Evolutionary conservation across 2,888 invertebrate genomes (phyloP).

Genomic region (Tineola bisselliella): DNA sequence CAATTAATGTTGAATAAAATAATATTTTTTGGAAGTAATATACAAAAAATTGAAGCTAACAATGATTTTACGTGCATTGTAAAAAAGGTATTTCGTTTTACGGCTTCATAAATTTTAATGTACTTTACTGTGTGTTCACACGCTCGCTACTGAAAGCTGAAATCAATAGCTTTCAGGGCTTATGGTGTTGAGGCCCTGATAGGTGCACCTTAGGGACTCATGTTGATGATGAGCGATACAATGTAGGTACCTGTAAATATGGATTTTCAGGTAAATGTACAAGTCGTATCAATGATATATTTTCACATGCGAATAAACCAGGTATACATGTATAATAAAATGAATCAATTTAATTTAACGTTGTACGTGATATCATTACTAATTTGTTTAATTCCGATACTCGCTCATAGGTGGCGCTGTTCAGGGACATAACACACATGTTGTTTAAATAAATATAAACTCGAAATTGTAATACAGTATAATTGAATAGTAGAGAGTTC

Average conservation of each 20-base stretch:
- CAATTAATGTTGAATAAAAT: not conserved
- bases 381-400: too few species aligned
- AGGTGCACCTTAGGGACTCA: not conserved
- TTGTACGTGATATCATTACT: too few species aligned
- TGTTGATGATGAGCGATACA: not conserved
- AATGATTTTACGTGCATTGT: conserved; percentile 1
- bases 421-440: too few species aligned
- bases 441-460: too few species aligned
- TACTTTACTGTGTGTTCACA: not conserved
- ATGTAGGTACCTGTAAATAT: not conserved
- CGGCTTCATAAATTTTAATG: conserved; percentile 7
- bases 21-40: not conserved
- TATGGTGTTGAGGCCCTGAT: not conserved
- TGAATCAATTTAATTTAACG: too few species aligned
- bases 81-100: not conserved
- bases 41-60: not conserved
- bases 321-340: too few species aligned
- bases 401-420: too few species aligned
- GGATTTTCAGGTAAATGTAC: not conserved
- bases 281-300: too few species aligned
- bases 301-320: too few species aligned
- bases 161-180: not conserved
- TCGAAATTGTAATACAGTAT: too few species aligned
- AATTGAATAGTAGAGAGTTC: too few species aligned
- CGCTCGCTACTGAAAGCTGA: not conserved